phyloP scores from a whole-genome alignment of 2,113 vertebrate species.

The Anser cygnoides region DNA sequence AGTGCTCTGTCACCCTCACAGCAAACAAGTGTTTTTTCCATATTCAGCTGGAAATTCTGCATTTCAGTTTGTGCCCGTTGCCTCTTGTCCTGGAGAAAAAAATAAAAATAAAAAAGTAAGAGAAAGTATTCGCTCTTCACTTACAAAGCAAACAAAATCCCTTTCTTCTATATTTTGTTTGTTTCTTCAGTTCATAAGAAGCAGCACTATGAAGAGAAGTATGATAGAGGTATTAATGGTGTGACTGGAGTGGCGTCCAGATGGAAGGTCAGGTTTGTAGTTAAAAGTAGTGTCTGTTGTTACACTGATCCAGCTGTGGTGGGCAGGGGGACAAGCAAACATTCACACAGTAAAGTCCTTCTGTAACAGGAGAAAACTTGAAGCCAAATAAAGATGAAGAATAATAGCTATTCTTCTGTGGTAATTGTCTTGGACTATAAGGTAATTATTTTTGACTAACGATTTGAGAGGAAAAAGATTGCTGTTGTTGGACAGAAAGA shows the following conservation, averaged over 20 bases:
- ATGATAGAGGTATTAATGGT: background rate
- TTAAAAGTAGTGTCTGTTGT: background rate
- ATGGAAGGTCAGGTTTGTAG: background rate
- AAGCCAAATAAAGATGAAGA: background rate
- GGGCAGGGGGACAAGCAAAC: background rate
- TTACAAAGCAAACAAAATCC: background rate
- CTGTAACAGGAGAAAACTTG: background rate
- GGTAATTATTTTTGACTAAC: background rate
- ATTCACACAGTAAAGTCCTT: background rate
- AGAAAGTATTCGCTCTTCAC: background rate
- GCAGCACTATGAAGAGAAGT: background rate
- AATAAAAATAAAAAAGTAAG: background rate
- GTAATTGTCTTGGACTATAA: background rate
- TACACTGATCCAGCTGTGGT: background rate
- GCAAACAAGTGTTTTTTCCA: too few species aligned
- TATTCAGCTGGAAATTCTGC: too few species aligned
- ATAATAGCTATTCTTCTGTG: background rate
- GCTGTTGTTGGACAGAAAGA: background rate
- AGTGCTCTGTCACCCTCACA: too few species aligned
- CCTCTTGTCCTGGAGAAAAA: too few species aligned
- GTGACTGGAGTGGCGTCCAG: background rate
- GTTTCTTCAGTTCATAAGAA: constrained; percentile 1
- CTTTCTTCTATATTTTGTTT: background rate
- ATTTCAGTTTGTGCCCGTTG: too few species aligned
- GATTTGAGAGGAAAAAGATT: background rate